phyloP scores from a whole-genome alignment of 2,888 invertebrate species.

The Lycia hirtaria region DNA sequence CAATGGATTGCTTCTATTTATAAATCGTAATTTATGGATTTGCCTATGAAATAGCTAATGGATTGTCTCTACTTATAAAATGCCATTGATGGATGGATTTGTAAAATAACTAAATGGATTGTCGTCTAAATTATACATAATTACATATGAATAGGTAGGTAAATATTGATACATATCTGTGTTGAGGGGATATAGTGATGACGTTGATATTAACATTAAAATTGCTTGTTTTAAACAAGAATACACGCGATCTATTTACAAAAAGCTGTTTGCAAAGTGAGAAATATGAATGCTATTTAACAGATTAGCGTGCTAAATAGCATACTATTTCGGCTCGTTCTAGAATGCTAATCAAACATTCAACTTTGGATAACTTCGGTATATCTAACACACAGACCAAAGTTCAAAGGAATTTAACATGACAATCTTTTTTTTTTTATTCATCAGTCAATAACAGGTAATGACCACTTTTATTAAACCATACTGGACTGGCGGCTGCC shows the following conservation, averaged over 20 bases:
- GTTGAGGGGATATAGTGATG: conserved; percentile 14
- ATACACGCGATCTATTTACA: conserved; percentile 55
- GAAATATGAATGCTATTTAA: conserved; percentile 8
- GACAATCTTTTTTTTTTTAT: neutral
- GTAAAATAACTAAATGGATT: too few relatives aligned
- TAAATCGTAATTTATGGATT: too few relatives aligned
- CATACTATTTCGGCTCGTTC: conserved; percentile 1
- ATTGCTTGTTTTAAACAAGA: conserved; percentile 51
- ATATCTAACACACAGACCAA: conserved; percentile 48
- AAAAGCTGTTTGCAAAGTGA: conserved; percentile 44
- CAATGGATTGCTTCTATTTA: too few relatives aligned
- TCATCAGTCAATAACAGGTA: too few relatives aligned
- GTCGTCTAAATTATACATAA: too few relatives aligned
- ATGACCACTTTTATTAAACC: too few relatives aligned
- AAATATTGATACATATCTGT: too few relatives aligned
- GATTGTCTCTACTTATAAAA: too few relatives aligned
- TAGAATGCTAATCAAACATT: conserved; percentile 49
- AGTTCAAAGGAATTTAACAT: neutral
- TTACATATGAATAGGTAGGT: too few relatives aligned
- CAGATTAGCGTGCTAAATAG: conserved; percentile 3
- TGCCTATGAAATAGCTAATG: too few relatives aligned
- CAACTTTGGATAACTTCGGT: conserved; percentile 69
- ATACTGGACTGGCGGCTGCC: too few relatives aligned
- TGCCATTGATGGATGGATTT: too few relatives aligned
- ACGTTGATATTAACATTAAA: conserved; percentile 22